Percentiles rank a stretch among this genome's conserved stretches.
These are phyloP conservation scores for Pocillopora grandis DNA, from an alignment of 92 coral and sea anemone genomes.

Conservation along the genomic window DNA sequence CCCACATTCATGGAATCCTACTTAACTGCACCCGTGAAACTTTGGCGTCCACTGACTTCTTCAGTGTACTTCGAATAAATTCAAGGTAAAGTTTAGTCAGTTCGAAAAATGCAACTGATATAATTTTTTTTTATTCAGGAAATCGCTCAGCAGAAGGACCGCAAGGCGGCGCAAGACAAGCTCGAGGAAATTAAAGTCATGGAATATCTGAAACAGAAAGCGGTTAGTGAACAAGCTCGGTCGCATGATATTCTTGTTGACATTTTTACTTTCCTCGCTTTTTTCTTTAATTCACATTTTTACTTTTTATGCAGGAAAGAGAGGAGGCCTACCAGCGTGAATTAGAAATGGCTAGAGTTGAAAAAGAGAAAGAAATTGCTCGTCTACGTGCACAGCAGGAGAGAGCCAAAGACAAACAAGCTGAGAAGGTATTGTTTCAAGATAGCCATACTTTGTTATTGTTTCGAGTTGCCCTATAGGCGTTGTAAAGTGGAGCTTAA, in stretches of 20 bases:
- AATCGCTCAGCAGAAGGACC: constrained; percentile 66
- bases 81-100: not conserved
- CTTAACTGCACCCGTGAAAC: no score
- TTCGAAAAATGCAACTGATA: not conserved
- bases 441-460: no score
- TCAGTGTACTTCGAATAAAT: no score
- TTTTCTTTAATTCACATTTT: not conserved
- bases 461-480: no score
- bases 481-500: no score
- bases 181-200: constrained; percentile 93
- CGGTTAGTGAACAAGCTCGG: constrained; percentile 49
- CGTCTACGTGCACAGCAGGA: constrained; percentile 96
- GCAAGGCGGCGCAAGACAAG: constrained; percentile 80
- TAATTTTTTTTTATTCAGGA: constrained; percentile 48
- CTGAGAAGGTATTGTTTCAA: constrained; percentile 72
- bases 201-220: constrained; percentile 94
- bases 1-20: no score
- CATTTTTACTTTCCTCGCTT: not conserved
- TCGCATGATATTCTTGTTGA: not conserved
- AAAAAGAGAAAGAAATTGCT: constrained; percentile 97
- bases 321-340: constrained; percentile 97
- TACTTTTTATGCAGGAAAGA: constrained; percentile 57
- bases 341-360: constrained; percentile 76
- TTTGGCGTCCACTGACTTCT: no score
- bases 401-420: constrained; percentile 98